A percentile compares a stretch with the other conserved stretches of the same genome.
Conservation (phyloP, 2,797 vertebrate genomes). For the Balearica regulorum region DNA sequence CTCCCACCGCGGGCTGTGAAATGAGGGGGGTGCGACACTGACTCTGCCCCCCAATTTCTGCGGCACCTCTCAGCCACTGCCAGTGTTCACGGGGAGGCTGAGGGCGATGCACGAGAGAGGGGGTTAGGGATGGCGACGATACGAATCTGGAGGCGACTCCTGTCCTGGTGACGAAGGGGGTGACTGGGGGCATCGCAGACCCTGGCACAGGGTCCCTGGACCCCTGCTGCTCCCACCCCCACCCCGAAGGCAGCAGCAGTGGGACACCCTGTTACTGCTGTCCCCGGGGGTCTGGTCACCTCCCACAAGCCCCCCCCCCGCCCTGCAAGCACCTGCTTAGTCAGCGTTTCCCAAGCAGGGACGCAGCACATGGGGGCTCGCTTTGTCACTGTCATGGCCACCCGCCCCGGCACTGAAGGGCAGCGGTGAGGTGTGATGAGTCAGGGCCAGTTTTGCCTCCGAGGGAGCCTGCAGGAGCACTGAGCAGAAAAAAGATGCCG, state of each 20-base stretch:
- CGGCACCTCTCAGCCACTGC: not conserved
- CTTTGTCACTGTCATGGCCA: not conserved
- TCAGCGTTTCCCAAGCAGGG: not conserved
- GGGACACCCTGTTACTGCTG: not conserved
- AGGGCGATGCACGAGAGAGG: not conserved
- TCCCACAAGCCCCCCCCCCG: not conserved
- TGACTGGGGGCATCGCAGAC: not conserved
- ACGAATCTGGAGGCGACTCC: not conserved
- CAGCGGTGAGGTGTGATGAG: not conserved
- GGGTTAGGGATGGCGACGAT: rapidly evolving
- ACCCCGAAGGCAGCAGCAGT: not conserved
- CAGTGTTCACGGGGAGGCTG: rapidly evolving
- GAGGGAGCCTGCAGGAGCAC: rapidly evolving
- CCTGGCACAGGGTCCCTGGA: not conserved
- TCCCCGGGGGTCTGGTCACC: not conserved
- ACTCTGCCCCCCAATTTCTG: not conserved
- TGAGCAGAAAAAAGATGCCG: rapidly evolving
- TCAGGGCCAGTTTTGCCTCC: not conserved
- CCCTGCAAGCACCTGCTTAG: not conserved
- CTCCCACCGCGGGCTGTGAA: not conserved
- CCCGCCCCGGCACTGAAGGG: not conserved
- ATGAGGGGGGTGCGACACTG: not conserved
- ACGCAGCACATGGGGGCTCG: not conserved
- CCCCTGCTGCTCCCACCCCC: not conserved
- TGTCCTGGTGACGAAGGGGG: not conserved